A percentile compares a stretch with the other conserved stretches of the same genome.
phyloP scores from a whole-genome alignment of 1,140 invertebrate genomes.

The Dreissena polymorpha region DNA sequence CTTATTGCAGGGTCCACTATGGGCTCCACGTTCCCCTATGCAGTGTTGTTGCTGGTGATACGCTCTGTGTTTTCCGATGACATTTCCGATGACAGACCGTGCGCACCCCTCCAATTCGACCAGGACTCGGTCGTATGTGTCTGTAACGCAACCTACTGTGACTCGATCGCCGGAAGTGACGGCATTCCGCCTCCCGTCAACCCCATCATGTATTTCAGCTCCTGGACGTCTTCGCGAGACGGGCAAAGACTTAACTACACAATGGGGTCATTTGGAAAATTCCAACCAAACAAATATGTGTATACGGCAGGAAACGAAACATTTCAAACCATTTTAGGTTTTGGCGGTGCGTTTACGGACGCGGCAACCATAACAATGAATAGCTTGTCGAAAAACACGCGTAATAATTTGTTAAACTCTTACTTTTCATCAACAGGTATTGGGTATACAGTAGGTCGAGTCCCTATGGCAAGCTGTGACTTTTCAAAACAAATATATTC shows the following conservation, averaged over 20 bases:
- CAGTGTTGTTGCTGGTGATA: too few relatives aligned
- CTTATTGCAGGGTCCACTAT: too few relatives aligned
- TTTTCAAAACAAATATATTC: constrained; percentile 87
- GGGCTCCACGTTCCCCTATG: too few relatives aligned
- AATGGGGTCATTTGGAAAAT: constrained; percentile 2
- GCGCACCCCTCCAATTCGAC: constrained; percentile 15
- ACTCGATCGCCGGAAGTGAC: neutral
- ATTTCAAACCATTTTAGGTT: constrained; percentile 84
- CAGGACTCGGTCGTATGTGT: constrained; percentile 49
- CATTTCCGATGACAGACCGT: constrained; percentile 13
- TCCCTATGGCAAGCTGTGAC: constrained; percentile 91
- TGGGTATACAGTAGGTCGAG: constrained; percentile 84
- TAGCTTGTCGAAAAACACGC: constrained; percentile 81
- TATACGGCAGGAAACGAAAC: constrained; percentile 58
- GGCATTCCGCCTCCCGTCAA: constrained; percentile 5
- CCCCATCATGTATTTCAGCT: neutral
- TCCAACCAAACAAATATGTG: neutral
- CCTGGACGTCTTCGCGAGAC: constrained; percentile 2
- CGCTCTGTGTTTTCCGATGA: neutral
- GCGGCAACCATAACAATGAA: constrained; percentile 89
- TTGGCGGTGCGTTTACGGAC: constrained; percentile 94
- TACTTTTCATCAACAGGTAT: constrained; percentile 79
- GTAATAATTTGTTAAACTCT: constrained; percentile 84
- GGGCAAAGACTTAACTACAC: constrained; percentile 1
- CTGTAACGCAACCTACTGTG: constrained; percentile 52